These are phyloP conservation scores for Neocloeon triangulifer DNA, from an alignment of 1,140 invertebrate species.

Conservation along the genomic window DNA sequence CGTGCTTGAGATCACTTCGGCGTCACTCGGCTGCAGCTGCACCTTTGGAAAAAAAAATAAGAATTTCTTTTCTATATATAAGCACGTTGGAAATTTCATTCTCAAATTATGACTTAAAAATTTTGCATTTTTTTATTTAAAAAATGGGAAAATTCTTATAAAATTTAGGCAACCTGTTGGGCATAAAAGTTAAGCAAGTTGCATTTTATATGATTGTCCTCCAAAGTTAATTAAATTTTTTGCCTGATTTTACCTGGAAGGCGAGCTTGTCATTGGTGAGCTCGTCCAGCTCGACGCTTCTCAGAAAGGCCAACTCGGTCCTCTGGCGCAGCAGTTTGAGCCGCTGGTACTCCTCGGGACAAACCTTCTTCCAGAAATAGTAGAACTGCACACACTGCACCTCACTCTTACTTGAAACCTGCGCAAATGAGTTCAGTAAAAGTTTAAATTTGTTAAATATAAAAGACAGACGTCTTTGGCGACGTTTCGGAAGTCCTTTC, in stretches of 20 bases:
- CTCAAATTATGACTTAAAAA: too few relatives aligned
- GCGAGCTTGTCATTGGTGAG: conserved; percentile 20
- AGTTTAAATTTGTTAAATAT: background rate
- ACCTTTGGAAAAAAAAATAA: conserved; percentile 1
- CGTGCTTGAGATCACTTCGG: conserved; percentile 12
- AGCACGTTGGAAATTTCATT: background rate
- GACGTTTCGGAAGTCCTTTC: conserved; percentile 85
- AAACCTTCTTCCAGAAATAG: conserved; percentile 95
- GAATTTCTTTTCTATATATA: background rate
- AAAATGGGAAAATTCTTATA: conserved; percentile 3
- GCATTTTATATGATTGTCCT: too few relatives aligned
- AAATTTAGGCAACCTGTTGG: too few relatives aligned
- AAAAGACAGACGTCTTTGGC: conserved; percentile 46
- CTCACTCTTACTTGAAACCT: conserved; percentile 66
- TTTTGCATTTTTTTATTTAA: conserved; percentile 1
- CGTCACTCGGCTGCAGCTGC: conserved; percentile 12
- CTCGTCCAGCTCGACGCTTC: conserved; percentile 11
- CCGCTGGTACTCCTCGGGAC: conserved; percentile 58
- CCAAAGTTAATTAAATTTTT: too few relatives aligned
- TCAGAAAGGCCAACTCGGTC: conserved; percentile 5
- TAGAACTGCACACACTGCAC: conserved; percentile 96
- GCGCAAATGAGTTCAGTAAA: conserved; percentile 11
- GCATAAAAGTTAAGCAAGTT: too few relatives aligned
- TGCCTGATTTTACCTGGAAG: too few relatives aligned
- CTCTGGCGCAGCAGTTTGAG: conserved; percentile 26